Evolutionary conservation across 64 coral and sea anemone species (phyloP).

Genomic region (Astreopora myriophthalma): DNA sequence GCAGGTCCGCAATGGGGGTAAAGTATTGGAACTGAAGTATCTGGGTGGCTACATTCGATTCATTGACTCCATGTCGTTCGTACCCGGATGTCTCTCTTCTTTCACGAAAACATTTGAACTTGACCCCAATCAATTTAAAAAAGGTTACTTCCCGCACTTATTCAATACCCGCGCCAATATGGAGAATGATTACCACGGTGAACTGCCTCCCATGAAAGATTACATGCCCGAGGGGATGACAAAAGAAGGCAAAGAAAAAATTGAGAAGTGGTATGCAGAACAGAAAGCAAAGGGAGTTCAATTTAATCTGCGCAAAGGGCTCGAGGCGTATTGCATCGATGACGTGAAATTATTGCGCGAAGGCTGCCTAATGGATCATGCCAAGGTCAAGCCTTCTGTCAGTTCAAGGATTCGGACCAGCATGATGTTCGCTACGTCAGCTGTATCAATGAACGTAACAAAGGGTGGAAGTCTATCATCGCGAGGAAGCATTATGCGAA

Average conservation of each 20-base stretch:
- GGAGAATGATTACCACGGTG: no score
- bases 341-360: conserved; percentile 22
- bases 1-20: conserved; percentile 3
- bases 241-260: no score
- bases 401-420: background rate
- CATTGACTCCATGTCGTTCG: background rate
- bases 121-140: background rate
- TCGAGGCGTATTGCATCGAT: conserved; percentile 15
- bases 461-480: background rate
- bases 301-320: no score
- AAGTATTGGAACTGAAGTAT: background rate
- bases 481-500: background rate
- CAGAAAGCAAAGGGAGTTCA: background rate
- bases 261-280: background rate
- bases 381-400: background rate
- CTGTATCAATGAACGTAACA: background rate
- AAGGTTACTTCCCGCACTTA: background rate
- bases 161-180: no score
- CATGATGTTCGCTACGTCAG: background rate
- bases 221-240: no score
- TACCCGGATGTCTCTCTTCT: background rate
- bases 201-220: no score
- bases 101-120: no score
- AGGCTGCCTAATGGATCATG: background rate
- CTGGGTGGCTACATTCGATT: background rate